A percentile compares a stretch with the other conserved stretches of the same genome.
Conservation (phyloP, 2,888 invertebrate genomes). For the Limnephilus marmoratus region DNA sequence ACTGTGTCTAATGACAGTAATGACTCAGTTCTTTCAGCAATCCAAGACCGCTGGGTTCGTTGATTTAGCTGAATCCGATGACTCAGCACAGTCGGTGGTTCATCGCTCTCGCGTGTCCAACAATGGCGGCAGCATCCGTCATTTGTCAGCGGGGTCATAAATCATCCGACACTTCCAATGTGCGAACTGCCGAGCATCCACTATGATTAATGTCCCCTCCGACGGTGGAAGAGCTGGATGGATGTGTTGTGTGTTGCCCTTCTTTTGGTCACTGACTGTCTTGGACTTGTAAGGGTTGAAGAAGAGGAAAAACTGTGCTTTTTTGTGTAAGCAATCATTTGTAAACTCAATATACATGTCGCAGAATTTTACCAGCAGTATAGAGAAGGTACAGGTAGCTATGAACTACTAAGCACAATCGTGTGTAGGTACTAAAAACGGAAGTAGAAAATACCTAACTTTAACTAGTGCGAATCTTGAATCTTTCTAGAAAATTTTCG, state of each 20-base stretch:
- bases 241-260: not conserved
- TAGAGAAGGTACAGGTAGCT: not conserved
- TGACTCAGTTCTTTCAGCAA: not conserved
- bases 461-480: not conserved
- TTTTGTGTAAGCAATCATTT: not conserved
- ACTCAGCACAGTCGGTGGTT: constrained; percentile 35
- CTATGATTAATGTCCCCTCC: constrained; percentile 45
- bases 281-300: not conserved
- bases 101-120: constrained; percentile 53
- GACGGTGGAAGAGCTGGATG: not conserved
- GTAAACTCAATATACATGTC: not conserved
- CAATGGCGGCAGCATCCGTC: constrained; percentile 54
- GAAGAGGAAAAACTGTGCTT: not conserved
- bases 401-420: not conserved
- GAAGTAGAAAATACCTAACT: not conserved
- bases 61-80: constrained; percentile 23
- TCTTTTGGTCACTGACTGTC: not conserved
- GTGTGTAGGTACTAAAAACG: not conserved
- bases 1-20: not conserved
- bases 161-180: constrained; percentile 58
- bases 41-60: not conserved
- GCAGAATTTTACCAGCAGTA: too few relatives aligned
- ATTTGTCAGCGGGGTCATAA: constrained; percentile 54
- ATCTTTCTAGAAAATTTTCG: too few relatives aligned
- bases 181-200: constrained; percentile 48